phyloP scores from a whole-genome alignment of 2,888 invertebrate species.

The Callyntrura sp. region DNA sequence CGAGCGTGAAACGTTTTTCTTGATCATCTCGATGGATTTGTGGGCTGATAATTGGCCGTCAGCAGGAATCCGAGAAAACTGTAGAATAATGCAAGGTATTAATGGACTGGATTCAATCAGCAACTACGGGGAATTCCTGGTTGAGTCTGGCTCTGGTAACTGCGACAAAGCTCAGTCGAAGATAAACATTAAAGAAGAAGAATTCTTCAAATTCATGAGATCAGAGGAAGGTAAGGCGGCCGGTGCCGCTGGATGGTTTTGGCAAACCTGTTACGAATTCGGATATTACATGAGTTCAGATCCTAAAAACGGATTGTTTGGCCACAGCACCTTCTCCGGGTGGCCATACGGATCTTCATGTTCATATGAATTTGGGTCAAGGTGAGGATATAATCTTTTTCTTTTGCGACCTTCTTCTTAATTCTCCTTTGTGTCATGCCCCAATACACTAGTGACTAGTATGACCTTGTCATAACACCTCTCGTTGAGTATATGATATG shows the following conservation, averaged over 20 bases:
- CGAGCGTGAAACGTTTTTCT: conserved; percentile 60
- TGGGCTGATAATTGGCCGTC: conserved; percentile 70
- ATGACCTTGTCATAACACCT: too few species aligned
- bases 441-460: too few species aligned
- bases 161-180: conserved; percentile 24
- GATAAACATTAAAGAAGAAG: neutral
- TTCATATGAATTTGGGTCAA: conserved; percentile 84
- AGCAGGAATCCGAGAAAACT: conserved; percentile 19
- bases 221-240: conserved; percentile 62
- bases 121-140: conserved; percentile 69
- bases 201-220: conserved; percentile 52
- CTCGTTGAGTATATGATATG: too few species aligned
- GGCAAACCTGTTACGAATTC: conserved; percentile 87
- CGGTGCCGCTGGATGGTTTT: conserved; percentile 85
- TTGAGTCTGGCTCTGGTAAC: conserved; percentile 25
- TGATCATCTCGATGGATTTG: conserved; percentile 33
- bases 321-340: conserved; percentile 84
- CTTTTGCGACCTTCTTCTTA: neutral
- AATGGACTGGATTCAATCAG: conserved; percentile 40
- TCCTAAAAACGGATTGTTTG: conserved; percentile 85
- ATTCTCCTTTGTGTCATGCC: neutral
- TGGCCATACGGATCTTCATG: conserved; percentile 85
- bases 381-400: too few species aligned
- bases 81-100: neutral
- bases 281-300: conserved; percentile 87